These are phyloP conservation scores for Cephus sareptanus DNA, from an alignment of 2,888 invertebrate genomes.

Conservation along the genomic window DNA sequence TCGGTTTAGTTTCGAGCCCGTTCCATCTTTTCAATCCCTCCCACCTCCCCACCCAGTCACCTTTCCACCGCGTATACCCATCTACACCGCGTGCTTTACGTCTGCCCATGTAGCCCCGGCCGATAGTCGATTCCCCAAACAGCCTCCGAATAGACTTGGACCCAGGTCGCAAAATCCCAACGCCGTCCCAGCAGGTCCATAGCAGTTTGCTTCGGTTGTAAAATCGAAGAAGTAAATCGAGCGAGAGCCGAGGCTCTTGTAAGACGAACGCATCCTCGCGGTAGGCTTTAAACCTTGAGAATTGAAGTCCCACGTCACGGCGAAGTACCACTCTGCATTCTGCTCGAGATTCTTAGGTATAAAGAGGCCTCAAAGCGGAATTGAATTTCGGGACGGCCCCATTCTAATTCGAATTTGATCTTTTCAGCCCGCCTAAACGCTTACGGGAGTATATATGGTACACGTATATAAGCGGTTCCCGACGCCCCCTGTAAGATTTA, in stretches of 20 bases:
- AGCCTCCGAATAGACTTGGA: too few relatives aligned
- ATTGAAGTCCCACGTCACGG: too few relatives aligned
- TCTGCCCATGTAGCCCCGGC: too few relatives aligned
- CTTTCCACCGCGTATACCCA: background rate
- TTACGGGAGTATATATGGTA: background rate
- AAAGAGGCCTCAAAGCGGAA: slow-evolving; percentile 19
- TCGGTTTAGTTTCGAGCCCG: slow-evolving; percentile 20
- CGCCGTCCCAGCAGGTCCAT: too few relatives aligned
- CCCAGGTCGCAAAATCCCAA: too few relatives aligned
- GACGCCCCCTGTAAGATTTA: background rate
- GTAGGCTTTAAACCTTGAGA: too few relatives aligned
- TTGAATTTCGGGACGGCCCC: slow-evolving; percentile 34
- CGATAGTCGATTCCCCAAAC: too few relatives aligned
- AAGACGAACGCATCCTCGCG: background rate
- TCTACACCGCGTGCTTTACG: too few relatives aligned
- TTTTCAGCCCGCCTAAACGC: slow-evolving; percentile 11
- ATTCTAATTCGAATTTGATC: slow-evolving; percentile 33
- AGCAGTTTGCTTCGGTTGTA: too few relatives aligned
- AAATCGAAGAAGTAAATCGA: slow-evolving; percentile 26
- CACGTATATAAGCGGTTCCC: background rate
- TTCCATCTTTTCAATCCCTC: slow-evolving; percentile 9
- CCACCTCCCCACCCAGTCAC: slow-evolving; percentile 9
- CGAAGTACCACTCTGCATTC: background rate
- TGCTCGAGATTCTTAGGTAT: background rate
- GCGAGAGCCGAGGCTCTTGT: background rate